phyloP scores from a whole-genome alignment of 2,888 invertebrate species.

The Caenorhabditis doughertyi region DNA sequence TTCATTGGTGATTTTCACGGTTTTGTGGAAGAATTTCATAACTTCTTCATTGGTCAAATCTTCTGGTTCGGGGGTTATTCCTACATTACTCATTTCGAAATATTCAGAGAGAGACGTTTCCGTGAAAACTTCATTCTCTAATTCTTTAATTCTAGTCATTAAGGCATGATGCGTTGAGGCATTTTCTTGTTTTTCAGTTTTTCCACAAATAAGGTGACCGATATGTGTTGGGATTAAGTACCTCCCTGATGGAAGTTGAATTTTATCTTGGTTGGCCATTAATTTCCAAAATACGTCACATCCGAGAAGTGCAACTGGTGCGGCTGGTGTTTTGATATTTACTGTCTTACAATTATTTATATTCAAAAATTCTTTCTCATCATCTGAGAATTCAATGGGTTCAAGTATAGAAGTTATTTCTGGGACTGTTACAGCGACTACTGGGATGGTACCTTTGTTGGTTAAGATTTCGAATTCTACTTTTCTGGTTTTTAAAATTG shows the following conservation, averaged over 20 bases:
- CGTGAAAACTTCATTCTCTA: not conserved
- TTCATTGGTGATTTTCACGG: not conserved
- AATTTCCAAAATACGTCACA: constrained; percentile 6
- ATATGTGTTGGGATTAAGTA: not conserved
- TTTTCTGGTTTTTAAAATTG: not conserved
- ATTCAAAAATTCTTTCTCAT: not conserved
- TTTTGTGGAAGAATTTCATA: not conserved
- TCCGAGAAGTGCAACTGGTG: not conserved
- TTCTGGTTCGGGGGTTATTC: not conserved
- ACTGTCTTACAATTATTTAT: not conserved
- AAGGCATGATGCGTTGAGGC: not conserved
- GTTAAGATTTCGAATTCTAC: constrained; percentile 13
- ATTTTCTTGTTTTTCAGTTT: not conserved
- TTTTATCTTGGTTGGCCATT: constrained; percentile 1
- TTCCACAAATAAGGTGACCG: constrained; percentile 3
- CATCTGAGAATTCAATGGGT: not conserved
- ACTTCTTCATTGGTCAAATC: constrained; percentile 9
- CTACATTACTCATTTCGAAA: constrained; percentile 10
- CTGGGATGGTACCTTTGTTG: not conserved
- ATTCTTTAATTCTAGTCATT: not conserved
- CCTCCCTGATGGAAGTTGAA: constrained; percentile 5
- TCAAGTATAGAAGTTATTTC: not conserved
- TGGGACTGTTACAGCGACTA: not conserved
- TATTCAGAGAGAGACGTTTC: not conserved
- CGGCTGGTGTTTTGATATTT: not conserved